Conservation (phyloP, 1,140 invertebrate genomes). For the Latrodectus geometricus region DNA sequence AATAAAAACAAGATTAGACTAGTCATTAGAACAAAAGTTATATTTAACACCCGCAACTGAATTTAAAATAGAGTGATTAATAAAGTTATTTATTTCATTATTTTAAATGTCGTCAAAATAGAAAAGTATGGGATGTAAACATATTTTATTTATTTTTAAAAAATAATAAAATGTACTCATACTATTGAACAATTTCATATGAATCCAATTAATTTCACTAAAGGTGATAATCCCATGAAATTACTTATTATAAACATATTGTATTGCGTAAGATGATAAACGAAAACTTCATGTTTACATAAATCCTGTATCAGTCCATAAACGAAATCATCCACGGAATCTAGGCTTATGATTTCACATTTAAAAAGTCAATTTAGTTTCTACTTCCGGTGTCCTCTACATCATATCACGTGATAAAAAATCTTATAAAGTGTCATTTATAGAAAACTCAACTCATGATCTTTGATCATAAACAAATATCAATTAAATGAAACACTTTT, state of each 20-base stretch:
- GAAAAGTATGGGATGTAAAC: no score
- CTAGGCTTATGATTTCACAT: slow-evolving; percentile 53
- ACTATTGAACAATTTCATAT: slow-evolving; percentile 1
- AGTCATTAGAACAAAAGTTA: no score
- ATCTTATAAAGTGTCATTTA: slow-evolving; percentile 4
- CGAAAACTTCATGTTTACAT: slow-evolving; percentile 60
- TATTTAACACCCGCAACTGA: no score
- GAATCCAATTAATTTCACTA: background rate
- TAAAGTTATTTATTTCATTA: no score
- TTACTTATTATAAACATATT: slow-evolving; percentile 21
- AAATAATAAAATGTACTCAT: slow-evolving; percentile 31
- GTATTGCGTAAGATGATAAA: slow-evolving; percentile 43
- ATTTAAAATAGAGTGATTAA: no score
- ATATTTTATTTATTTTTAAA: background rate
- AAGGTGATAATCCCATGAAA: slow-evolving; percentile 15
- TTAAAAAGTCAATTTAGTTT: slow-evolving; percentile 41
- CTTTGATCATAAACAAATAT: no score
- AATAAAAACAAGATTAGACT: no score
- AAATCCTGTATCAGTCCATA: slow-evolving; percentile 39
- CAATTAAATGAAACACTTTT: background rate
- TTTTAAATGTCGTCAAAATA: no score
- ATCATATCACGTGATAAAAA: slow-evolving; percentile 56
- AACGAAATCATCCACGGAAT: slow-evolving; percentile 53
- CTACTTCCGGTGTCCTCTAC: slow-evolving; percentile 61
- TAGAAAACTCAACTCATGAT: background rate